Evolutionary conservation across 2,888 invertebrate genomes (phyloP), one percentile per base, ranked within the genome.

Genomic region (Synanthedon tipuliformis): DNA sequence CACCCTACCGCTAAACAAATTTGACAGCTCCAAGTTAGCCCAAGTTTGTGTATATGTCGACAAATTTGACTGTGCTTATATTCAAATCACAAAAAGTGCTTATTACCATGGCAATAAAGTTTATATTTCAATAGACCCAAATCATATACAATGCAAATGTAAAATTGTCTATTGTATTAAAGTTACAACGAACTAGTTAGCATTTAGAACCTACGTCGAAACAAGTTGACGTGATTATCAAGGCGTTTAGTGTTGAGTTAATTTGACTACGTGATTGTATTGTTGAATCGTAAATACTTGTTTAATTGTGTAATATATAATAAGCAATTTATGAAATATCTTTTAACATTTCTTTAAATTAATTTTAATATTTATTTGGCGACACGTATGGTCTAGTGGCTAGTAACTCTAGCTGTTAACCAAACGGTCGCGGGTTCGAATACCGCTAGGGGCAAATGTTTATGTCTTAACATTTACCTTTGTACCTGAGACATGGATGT

Each of bases 1-100:
- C 81, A 77, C 79, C 78, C 74, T 71, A 78, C 85, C 84, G 77
- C 86, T 86, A 82, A 85, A 85, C 86, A 86, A 86, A 86, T 87
- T 85, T 87, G 87, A 86, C 86, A 85, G 87, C 84, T 81, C 72
- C 68, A 82, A 85, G 75, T 86, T 85, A 79, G 77, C 69, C 73
- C 69, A 82, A 85, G 81, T 84, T 84, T 76, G 75, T 73, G 75
- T 73, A 77, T 73, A 75, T 67, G 69, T 68, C 66, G 65, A 67
- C 76, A 71, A 78, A 72, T 56, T 66, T 78, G 61, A 54, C 55
- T 56, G 1, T 34, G 34, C 34, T 55, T 62, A 57, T 59, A 52
- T 40, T 50, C 53, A 40, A 51, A 41, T 40, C 54, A 58, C 62
- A 52, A 5, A 49, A 51, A 16, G 40, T 55, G 12, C 61, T 61